Base-by-base conservation (phyloP, 2,797 vertebrate species). In the Sandelia bainsii region DNA sequence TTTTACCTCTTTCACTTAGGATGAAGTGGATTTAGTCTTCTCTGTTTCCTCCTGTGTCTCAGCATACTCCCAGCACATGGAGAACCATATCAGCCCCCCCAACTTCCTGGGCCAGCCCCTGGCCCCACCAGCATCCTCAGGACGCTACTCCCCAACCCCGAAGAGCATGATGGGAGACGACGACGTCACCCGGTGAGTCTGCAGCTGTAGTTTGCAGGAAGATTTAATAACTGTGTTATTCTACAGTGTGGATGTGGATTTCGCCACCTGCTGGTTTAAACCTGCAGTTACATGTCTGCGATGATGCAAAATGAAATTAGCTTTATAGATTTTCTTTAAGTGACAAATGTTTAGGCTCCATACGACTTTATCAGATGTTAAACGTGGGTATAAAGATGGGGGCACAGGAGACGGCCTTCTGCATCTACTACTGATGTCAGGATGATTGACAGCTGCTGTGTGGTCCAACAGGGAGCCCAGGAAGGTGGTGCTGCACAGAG, bases 401-500 rank as follows among this genome's bases (percentile, higher is more conserved):
- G 40, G 5, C 13, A 42, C 40, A 16, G 5, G 0, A 63, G 25
- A 25, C 25, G 4, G 25, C 25, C n/a, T n/a, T n/a, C n/a, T n/a
- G n/a, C n/a, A n/a, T n/a, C n/a, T n/a, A n/a, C n/a, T n/a, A n/a
- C n/a, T n/a, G n/a, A n/a, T 4, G 3, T 29, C 22, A 8, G 37
- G 54, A 12, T 77, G 71, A 82, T 29, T 79, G 77, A 82, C 46
- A 27, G 72, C 80, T 62, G 34, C 39, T 20, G 17, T 54, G 19
- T 44, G 12, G 14, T 63, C 48, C 80, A 62, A 27, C 74, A 98
- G 98, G 89, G 98, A 98, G 77, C 97, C 97, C 50, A 94, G 98
- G 89, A 98, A 97, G 90, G 96, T 99, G 23, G 88, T 98, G 34
- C 95, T 99, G 51, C 96, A 97, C 88, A 91, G 97, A 79, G 98